These are phyloP conservation scores for Elymnias hypermnestra DNA, from an alignment of 1,140 invertebrate genomes.

Conservation along the genomic window DNA sequence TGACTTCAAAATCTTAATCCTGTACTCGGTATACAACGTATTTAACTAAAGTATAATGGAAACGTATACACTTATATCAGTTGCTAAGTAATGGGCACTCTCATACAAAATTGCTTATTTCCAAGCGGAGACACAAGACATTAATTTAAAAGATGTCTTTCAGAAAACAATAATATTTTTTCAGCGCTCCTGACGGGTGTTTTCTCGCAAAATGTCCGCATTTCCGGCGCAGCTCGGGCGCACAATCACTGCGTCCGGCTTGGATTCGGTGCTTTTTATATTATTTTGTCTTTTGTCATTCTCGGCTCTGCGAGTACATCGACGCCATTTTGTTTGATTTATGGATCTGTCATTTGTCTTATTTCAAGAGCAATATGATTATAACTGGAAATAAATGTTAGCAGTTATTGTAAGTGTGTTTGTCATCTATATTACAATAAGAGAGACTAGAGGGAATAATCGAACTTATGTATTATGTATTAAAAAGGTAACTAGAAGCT, in stretches of 20 bases:
- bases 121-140: background rate
- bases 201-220: constrained; percentile 28
- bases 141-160: constrained; percentile 1
- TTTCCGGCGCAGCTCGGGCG: constrained; percentile 31
- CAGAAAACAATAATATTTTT: constrained; percentile 1
- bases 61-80: background rate
- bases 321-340: constrained; percentile 6
- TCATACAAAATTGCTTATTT: background rate
- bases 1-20: too few relatives aligned
- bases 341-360: background rate
- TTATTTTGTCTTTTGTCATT: constrained; percentile 6
- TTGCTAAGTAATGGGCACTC: background rate
- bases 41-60: too few relatives aligned
- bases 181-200: background rate
- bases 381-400: background rate
- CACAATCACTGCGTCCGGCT: constrained; percentile 34
- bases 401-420: background rate
- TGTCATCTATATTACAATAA: too few relatives aligned
- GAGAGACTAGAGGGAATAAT: too few relatives aligned
- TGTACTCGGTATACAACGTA: too few relatives aligned
- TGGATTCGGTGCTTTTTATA: background rate
- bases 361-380: background rate
- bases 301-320: background rate
- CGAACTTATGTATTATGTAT: too few relatives aligned
- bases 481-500: too few relatives aligned